A percentile compares a stretch with the other conserved stretches of the same genome.
These are phyloP conservation scores for Apodemia hepburni DNA, from an alignment of 2,888 invertebrate genomes.

Conservation along the genomic window DNA sequence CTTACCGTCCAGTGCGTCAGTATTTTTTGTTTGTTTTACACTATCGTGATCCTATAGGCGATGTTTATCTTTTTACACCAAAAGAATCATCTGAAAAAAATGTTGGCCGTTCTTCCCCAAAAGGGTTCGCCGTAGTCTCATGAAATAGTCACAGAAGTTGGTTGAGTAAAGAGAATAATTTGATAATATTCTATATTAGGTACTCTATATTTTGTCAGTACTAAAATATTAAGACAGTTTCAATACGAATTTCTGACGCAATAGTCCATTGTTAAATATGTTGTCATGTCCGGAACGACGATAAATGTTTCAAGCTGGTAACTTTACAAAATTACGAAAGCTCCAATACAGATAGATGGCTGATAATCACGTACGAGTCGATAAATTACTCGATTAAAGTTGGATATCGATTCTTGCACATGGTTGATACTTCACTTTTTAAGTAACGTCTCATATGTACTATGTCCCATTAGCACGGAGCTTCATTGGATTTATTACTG, in stretches of 20 bases:
- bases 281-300: background rate
- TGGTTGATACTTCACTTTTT: background rate
- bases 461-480: too few relatives aligned
- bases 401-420: background rate
- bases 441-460: background rate
- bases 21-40: too few relatives aligned
- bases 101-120: too few relatives aligned
- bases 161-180: too few relatives aligned
- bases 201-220: background rate
- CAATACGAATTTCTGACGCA: constrained; percentile 1
- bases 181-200: too few relatives aligned
- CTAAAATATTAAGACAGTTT: background rate
- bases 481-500: too few relatives aligned
- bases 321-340: constrained; percentile 5
- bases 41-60: too few relatives aligned
- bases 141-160: too few relatives aligned
- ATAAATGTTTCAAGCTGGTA: background rate
- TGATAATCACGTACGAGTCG: constrained; percentile 11
- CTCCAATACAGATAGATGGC: background rate
- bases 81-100: too few relatives aligned
- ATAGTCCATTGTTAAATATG: constrained; percentile 3
- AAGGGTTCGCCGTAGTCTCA: too few relatives aligned
- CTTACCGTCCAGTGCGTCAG: too few relatives aligned
- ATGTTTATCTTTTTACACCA: too few relatives aligned
- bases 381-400: constrained; percentile 3